Conservation (phyloP, 1,140 invertebrate genomes). For the Aphis craccivora region DNA sequence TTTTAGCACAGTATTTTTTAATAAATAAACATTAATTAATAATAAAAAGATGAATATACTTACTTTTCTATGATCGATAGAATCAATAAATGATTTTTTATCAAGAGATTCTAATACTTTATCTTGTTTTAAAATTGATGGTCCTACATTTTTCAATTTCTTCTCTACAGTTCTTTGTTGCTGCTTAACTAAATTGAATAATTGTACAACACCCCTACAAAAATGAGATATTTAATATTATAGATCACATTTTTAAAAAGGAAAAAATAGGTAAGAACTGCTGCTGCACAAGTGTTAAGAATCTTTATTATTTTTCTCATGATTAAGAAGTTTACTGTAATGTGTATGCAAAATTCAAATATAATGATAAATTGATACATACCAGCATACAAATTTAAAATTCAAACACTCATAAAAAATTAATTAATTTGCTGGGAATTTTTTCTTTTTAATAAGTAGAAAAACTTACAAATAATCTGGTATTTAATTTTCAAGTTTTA, state of each 20-base stretch:
- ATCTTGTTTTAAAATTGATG: slow-evolving; percentile 81
- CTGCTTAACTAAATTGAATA: slow-evolving; percentile 88
- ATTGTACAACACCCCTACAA: slow-evolving; percentile 84
- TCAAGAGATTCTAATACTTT: slow-evolving; percentile 83
- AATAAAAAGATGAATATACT: background rate
- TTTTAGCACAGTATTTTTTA: background rate
- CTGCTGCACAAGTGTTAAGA: no score
- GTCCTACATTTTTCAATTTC: slow-evolving; percentile 76
- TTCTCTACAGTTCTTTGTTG: slow-evolving; percentile 82
- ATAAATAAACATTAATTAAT: background rate
- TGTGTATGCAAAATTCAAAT: no score
- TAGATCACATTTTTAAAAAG: background rate
- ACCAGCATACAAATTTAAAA: no score
- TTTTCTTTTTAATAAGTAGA: no score
- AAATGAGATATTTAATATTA: slow-evolving; percentile 33
- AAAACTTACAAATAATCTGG: no score
- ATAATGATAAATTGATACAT: no score
- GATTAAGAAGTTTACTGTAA: no score
- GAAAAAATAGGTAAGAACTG: no score
- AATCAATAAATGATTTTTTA: slow-evolving; percentile 84
- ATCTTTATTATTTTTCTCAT: no score
- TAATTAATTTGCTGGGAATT: no score
- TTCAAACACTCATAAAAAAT: no score
- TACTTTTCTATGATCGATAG: slow-evolving; percentile 75
- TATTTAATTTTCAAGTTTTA: no score